Evolutionary conservation across 2,888 invertebrate genomes (phyloP).

Genomic region (Vanessa cardui): DNA sequence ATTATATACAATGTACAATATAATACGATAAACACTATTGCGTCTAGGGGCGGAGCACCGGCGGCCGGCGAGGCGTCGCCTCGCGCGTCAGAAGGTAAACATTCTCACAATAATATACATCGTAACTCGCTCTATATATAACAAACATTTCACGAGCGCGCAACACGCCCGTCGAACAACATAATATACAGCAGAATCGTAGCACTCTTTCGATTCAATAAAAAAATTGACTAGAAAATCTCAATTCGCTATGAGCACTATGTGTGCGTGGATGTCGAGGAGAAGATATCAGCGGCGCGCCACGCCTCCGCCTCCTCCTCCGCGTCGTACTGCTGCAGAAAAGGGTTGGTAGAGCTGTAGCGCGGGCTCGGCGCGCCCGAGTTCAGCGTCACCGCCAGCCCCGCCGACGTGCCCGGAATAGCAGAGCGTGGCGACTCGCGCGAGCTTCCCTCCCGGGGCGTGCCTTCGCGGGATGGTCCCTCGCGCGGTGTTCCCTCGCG

Average conservation of each 20-base stretch:
- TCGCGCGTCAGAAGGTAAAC: slow-evolving; percentile 72
- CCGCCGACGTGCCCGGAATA: slow-evolving; percentile 84
- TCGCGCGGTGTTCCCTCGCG: slow-evolving; percentile 53
- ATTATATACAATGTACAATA: slow-evolving; percentile 81
- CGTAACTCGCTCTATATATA: slow-evolving; percentile 79
- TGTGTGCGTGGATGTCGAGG: slow-evolving; percentile 72
- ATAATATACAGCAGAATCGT: slow-evolving; percentile 80
- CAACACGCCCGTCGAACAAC: slow-evolving; percentile 73
- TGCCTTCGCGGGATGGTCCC: slow-evolving; percentile 51
- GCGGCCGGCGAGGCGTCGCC: slow-evolving; percentile 62
- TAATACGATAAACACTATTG: slow-evolving; percentile 73
- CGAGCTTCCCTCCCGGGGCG: slow-evolving; percentile 55
- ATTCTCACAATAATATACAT: slow-evolving; percentile 81
- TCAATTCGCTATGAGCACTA: slow-evolving; percentile 79
- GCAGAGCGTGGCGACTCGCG: slow-evolving; percentile 68
- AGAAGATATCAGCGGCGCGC: slow-evolving; percentile 77
- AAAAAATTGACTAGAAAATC: slow-evolving; percentile 82
- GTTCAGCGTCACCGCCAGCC: slow-evolving; percentile 84
- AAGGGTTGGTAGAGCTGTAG: slow-evolving; percentile 83
- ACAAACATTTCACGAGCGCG: slow-evolving; percentile 75
- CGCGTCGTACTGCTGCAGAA: slow-evolving; percentile 81
- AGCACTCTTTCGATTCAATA: slow-evolving; percentile 79
- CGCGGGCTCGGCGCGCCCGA: slow-evolving; percentile 62
- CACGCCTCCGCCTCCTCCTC: slow-evolving; percentile 78
- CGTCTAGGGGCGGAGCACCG: slow-evolving; percentile 66